Percentiles rank a stretch among this genome's conserved stretches.
Evolutionary conservation across 1,140 invertebrate species (phyloP).

Genomic region (Olivierus martensii): DNA sequence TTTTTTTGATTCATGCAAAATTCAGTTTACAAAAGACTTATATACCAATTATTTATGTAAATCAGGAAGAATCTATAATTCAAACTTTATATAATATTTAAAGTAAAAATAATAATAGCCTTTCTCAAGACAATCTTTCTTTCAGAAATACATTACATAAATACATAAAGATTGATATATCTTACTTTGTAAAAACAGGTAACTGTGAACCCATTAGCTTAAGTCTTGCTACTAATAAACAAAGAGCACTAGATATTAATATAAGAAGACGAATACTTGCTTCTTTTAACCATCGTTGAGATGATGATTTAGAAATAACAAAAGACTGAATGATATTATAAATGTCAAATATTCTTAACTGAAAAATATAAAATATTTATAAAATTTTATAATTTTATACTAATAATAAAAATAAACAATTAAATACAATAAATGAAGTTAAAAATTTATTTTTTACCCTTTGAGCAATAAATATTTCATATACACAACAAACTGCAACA

Average conservation of each 20-base stretch:
- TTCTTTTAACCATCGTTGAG: slow-evolving; percentile 50
- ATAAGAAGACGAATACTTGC: slow-evolving; percentile 61
- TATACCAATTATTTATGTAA: too few species aligned
- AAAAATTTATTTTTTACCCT: slow-evolving; percentile 11
- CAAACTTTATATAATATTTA: too few species aligned
- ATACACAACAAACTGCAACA: slow-evolving; percentile 78
- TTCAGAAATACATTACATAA: too few species aligned
- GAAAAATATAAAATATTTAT: not conserved
- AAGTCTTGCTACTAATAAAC: slow-evolving; percentile 65
- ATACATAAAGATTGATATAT: too few species aligned
- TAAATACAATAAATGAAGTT: too few species aligned
- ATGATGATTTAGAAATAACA: slow-evolving; percentile 37
- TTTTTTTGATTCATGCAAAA: too few species aligned
- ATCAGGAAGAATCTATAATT: too few species aligned
- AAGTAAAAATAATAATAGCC: too few species aligned
- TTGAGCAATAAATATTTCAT: slow-evolving; percentile 48
- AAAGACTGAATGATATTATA: slow-evolving; percentile 2
- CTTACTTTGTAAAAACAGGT: slow-evolving; percentile 80
- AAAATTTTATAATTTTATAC: too few species aligned
- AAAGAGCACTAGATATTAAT: slow-evolving; percentile 59
- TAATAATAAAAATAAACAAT: too few species aligned
- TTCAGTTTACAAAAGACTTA: too few species aligned
- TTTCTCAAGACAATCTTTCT: too few species aligned
- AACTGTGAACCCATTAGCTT: slow-evolving; percentile 92
- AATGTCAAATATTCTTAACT: slow-evolving; percentile 9